Conservation (phyloP, 2,113 vertebrate genomes). For the Rhinoderma darwinii region DNA sequence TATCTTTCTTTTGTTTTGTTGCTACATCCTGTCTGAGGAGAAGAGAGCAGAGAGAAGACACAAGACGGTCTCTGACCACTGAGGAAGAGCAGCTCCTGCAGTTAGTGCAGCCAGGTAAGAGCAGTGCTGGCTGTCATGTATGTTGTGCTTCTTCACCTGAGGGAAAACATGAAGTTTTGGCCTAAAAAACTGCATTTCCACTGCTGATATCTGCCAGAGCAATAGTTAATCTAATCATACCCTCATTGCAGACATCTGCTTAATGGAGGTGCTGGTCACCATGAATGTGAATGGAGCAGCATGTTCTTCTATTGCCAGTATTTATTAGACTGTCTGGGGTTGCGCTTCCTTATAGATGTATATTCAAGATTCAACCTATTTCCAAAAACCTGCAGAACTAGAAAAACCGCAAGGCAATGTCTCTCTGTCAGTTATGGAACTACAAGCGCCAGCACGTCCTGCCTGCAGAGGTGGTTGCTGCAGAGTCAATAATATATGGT, state of each 20-base stretch:
- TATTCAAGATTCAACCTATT: too few relatives aligned
- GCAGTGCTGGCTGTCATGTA: not conserved
- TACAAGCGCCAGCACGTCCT: not conserved
- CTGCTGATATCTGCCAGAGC: not conserved
- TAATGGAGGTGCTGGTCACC: too few relatives aligned
- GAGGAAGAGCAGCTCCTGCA: too few relatives aligned
- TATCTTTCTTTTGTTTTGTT: constrained; percentile 30
- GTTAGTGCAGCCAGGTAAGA: constrained; percentile 10
- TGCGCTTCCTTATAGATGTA: too few relatives aligned
- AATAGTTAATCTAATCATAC: not conserved
- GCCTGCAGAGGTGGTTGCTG: not conserved
- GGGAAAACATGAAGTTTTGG: not conserved
- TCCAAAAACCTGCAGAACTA: not conserved
- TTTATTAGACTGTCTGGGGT: too few relatives aligned
- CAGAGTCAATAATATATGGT: too few relatives aligned
- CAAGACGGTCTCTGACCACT: not conserved
- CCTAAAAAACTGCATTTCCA: not conserved
- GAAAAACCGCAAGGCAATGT: not conserved
- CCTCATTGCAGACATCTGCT: not conserved
- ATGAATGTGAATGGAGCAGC: too few relatives aligned
- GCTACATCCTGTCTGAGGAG: constrained; percentile 38
- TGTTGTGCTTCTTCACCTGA: not conserved
- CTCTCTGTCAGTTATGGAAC: not conserved
- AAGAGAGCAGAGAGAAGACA: not conserved
- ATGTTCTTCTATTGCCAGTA: too few relatives aligned